A percentile compares a stretch with the other conserved stretches of the same genome.
phyloP scores from a whole-genome alignment of 2,888 invertebrate genomes.

The Calephelis perditalis region DNA sequence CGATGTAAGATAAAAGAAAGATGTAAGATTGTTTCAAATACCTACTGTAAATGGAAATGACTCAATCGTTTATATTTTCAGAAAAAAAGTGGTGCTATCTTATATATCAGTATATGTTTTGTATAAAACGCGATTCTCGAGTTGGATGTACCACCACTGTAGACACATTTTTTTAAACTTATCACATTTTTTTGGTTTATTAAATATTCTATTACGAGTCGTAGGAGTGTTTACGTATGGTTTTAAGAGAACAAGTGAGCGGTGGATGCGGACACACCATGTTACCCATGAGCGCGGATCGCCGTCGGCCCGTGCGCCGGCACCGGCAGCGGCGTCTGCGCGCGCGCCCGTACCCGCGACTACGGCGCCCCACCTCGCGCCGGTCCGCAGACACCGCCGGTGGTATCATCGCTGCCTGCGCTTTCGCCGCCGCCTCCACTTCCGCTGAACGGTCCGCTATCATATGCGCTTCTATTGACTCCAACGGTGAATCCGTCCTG shows the following conservation, averaged over 20 bases:
- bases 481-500: conserved; percentile 62
- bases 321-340: conserved; percentile 62
- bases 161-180: no score
- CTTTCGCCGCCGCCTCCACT: conserved; percentile 36
- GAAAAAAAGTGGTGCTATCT: no score
- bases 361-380: conserved; percentile 54
- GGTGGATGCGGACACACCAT: conserved; percentile 68
- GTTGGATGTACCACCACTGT: no score
- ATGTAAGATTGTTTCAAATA: no score
- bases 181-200: no score
- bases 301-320: conserved; percentile 66
- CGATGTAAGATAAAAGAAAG: no score
- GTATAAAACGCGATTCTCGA: no score
- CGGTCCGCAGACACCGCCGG: conserved; percentile 36
- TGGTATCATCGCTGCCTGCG: conserved; percentile 33
- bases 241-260: conserved; percentile 43
- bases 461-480: conserved; percentile 60
- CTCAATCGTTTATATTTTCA: no score
- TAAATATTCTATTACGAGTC: no score
- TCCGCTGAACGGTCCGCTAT: conserved; percentile 65
- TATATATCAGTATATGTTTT: no score
- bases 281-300: conserved; percentile 70
- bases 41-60: no score
- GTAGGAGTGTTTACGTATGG: neutral
- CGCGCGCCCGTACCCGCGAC: conserved; percentile 61